phyloP scores from a whole-genome alignment of 2,888 invertebrate genomes.

The Aphodius granarius region DNA sequence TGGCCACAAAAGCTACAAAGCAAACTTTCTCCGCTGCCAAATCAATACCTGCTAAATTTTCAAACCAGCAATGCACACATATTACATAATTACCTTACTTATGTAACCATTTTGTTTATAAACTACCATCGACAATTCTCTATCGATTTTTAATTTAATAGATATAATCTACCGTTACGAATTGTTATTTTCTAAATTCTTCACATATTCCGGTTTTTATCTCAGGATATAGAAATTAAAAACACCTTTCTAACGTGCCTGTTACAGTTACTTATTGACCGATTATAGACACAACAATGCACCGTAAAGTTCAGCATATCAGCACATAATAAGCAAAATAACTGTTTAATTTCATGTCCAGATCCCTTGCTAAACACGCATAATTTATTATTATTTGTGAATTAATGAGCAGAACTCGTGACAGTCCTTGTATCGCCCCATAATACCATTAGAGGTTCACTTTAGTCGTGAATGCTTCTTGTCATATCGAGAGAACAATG shows the following conservation, averaged over 20 bases:
- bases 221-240: not conserved
- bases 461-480: not conserved
- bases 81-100: not conserved
- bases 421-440: not conserved
- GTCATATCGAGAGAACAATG: not conserved
- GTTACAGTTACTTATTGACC: not conserved
- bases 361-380: not conserved
- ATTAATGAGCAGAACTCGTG: not conserved
- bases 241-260: not conserved
- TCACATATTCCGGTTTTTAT: not conserved
- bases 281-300: conserved; percentile 39
- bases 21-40: not conserved
- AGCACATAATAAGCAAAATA: not conserved
- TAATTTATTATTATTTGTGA: not conserved
- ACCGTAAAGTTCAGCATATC: not conserved
- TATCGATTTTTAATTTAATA: not conserved
- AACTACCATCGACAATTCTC: not conserved
- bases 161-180: not conserved
- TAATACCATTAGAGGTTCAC: not conserved
- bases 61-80: not conserved
- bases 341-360: not conserved
- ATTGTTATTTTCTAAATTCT: not conserved
- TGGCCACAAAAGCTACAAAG: not conserved
- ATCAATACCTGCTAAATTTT: not conserved
- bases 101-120: not conserved